Base-by-base conservation (phyloP, 2,113 vertebrate genomes). In the Regulus satrapa region DNA sequence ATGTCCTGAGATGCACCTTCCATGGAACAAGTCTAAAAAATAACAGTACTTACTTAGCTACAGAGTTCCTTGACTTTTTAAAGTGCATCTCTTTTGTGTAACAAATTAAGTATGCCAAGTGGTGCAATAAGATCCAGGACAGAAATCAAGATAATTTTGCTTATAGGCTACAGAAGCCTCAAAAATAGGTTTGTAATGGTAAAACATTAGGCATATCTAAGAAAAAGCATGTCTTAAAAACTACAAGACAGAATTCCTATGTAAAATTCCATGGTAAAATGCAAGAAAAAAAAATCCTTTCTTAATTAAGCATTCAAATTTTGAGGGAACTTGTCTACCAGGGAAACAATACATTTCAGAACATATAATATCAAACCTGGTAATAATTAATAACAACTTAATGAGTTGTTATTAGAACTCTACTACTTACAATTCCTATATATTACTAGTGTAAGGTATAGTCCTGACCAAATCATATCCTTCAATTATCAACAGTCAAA, bases 91-190 rank as follows among this genome's bases (percentile, higher is more conserved):
- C n/a, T 10, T 54, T 72, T 32, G 18, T 4, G 10, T 20, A 81
- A 64, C 26, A 69, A 73, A 87, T 55, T 64, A 36, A 18, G 5
- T 25, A 28, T 29, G 26, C 45, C 18, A 13, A 41, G 5, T 24
- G 41, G 8, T 41, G 5, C 19, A 46, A 0, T 21, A 74, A 38
- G 23, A 34, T 12, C 38, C 0, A 2, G 1, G 5, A 77, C 5
- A 81, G 18, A 81, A 92, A 48, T 34, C 32, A 77, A n/a, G 14
- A 55, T 24, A 12, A 45, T 62, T 84, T 64, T 84, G 29, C 41
- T 68, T 40, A 61, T 4, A 55, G 34, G 20, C 45, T 67, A 80
- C 32, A 76, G 73, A 76, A 92, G 29, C 16, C 29, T 84, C 46
- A 59, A 62, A 76, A 87, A 48, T 12, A 45, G 12, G 34, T 73